These are phyloP conservation scores for Chionomys nivalis DNA, from an alignment of 2,113 vertebrate genomes.

Conservation along the genomic window DNA sequence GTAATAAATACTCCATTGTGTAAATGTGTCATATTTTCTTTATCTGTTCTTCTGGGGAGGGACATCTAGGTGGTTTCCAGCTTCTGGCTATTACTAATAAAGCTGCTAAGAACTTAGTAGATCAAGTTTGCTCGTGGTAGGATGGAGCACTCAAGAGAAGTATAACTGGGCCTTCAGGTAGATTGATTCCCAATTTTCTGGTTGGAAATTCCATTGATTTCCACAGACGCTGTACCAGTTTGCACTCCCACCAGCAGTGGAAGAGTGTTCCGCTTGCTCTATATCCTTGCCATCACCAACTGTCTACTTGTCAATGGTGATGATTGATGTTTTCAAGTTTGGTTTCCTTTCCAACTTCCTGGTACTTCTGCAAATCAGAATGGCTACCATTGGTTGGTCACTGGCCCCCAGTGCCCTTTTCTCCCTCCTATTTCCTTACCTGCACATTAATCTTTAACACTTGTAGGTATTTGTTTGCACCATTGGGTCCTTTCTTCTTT, in stretches of 20 bases:
- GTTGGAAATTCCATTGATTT: background rate
- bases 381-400: background rate
- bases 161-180: background rate
- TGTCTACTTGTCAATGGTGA: background rate
- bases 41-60: background rate
- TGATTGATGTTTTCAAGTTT: constrained; percentile 29
- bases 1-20: background rate
- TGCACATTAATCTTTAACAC: background rate
- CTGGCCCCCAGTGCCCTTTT: background rate
- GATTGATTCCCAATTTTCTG: background rate
- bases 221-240: background rate
- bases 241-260: background rate
- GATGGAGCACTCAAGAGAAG: background rate
- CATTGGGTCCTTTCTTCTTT: background rate
- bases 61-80: background rate
- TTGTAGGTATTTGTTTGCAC: background rate
- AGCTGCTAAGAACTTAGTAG: background rate
- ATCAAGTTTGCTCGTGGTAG: background rate
- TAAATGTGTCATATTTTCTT: background rate
- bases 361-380: background rate
- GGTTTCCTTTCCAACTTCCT: background rate
- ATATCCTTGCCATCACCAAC: background rate
- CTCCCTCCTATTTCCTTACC: background rate
- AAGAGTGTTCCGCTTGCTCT: background rate
- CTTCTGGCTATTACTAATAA: background rate